Evolutionary conservation across 2,888 invertebrate species (phyloP).

Genomic region (Physocephala rufipes): DNA sequence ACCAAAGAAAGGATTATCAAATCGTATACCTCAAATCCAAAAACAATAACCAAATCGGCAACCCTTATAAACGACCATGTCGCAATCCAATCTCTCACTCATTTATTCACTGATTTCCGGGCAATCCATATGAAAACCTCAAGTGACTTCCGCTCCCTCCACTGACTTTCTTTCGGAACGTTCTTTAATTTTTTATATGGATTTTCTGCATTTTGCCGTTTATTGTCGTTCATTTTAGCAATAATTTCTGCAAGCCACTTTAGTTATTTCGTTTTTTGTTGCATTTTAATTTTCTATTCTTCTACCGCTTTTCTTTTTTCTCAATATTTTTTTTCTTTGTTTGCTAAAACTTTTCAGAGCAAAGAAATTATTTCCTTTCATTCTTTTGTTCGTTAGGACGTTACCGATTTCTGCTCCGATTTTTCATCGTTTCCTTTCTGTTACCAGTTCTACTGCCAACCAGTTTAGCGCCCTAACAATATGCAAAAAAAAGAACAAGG

Average conservation of each 20-base stretch:
- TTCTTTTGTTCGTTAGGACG: conserved; percentile 24
- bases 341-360: conserved; percentile 23
- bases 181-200: neutral
- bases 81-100: neutral
- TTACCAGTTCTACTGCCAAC: neutral
- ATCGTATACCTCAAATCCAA: too few relatives aligned
- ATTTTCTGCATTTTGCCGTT: neutral
- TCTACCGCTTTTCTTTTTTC: neutral
- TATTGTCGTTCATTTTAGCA: neutral
- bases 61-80: too few relatives aligned
- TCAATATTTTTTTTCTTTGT: conserved; percentile 3
- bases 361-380: conserved; percentile 28
- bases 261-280: conserved; percentile 19
- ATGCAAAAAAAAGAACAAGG: too few relatives aligned
- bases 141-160: conserved; percentile 15
- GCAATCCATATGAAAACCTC: conserved; percentile 13
- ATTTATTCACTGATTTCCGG: conserved; percentile 26
- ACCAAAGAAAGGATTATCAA: too few relatives aligned
- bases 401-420: neutral
- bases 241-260: conserved; percentile 25
- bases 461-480: conserved; percentile 27
- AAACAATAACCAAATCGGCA: too few relatives aligned
- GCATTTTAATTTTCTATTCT: conserved; percentile 19
- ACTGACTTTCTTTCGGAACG: neutral
- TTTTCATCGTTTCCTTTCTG: too few relatives aligned